A percentile compares a stretch with the other conserved stretches of the same genome.
These are phyloP conservation scores for Zaprionus ghesquierei DNA, from an alignment of 1,140 invertebrate genomes.

Conservation along the genomic window DNA sequence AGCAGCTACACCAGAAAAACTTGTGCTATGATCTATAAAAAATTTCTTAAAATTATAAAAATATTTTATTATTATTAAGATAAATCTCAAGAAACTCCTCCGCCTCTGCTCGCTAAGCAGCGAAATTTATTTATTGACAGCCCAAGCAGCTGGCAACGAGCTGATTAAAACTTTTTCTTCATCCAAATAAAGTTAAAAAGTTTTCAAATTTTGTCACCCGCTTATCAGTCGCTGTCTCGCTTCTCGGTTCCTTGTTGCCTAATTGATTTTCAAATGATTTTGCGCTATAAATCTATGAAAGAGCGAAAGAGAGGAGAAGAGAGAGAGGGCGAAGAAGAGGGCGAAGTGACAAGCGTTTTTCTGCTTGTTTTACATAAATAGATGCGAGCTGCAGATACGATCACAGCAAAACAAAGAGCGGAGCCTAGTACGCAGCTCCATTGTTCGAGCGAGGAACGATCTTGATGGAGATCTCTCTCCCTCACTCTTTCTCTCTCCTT, in stretches of 20 bases:
- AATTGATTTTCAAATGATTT: slow-evolving; percentile 76
- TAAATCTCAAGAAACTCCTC: background rate
- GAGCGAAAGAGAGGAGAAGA: slow-evolving; percentile 32
- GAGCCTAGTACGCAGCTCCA: background rate
- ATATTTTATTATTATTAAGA: background rate
- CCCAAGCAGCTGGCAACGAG: slow-evolving; percentile 42
- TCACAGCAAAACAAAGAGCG: slow-evolving; percentile 10
- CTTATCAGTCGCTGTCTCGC: slow-evolving; percentile 46
- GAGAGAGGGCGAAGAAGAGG: slow-evolving; percentile 36
- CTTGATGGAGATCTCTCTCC: too few species aligned
- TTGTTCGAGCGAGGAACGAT: slow-evolving; percentile 10
- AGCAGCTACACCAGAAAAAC: background rate
- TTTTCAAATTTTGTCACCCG: slow-evolving; percentile 69
- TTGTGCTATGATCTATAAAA: background rate
- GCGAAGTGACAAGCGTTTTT: slow-evolving; percentile 63
- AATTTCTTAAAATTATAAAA: background rate
- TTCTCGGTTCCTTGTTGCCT: slow-evolving; percentile 25
- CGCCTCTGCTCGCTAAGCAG: slow-evolving; percentile 29
- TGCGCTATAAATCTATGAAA: slow-evolving; percentile 70
- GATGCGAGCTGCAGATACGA: slow-evolving; percentile 69
- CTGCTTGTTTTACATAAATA: slow-evolving; percentile 69
- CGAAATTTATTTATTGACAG: slow-evolving; percentile 65
- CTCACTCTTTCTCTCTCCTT: too few species aligned
- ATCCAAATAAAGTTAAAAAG: slow-evolving; percentile 39
- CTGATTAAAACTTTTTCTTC: slow-evolving; percentile 36